A percentile compares a stretch with the other conserved stretches of the same genome.
These are phyloP conservation scores for Pseudolaguvia tuberculata DNA, from an alignment of 2,113 vertebrate genomes.

Conservation along the genomic window DNA sequence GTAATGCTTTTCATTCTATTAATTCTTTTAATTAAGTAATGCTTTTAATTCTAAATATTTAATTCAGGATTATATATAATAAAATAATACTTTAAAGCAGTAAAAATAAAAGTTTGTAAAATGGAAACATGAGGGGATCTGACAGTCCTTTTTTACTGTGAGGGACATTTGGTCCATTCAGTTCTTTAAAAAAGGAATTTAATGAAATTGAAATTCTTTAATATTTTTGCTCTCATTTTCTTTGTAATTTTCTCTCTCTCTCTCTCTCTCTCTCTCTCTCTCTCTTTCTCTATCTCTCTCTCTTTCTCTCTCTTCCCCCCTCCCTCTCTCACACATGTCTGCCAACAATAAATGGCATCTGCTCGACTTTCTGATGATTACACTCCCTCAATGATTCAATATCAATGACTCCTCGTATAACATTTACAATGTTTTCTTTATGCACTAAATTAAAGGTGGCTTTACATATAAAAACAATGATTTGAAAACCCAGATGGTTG, in stretches of 20 bases:
- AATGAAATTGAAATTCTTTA: too few relatives aligned
- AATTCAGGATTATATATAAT: too few relatives aligned
- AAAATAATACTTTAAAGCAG: not conserved
- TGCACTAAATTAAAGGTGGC: not conserved
- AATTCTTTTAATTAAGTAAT: too few relatives aligned
- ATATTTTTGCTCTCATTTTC: too few relatives aligned
- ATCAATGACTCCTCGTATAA: constrained; percentile 1
- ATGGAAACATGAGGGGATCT: not conserved
- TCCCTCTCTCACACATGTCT: constrained; percentile 21
- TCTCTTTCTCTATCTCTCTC: too few relatives aligned
- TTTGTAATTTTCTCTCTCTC: too few relatives aligned
- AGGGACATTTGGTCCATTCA: not conserved
- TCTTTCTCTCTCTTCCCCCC: too few relatives aligned
- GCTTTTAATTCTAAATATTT: not conserved
- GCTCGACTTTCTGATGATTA: not conserved
- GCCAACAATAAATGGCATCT: not conserved
- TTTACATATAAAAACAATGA: not conserved
- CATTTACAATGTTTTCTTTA: not conserved
- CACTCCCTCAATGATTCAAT: not conserved
- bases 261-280: too few relatives aligned
- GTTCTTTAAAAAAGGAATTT: too few relatives aligned
- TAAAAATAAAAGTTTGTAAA: not conserved
- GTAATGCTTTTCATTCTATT: too few relatives aligned
- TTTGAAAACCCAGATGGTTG: not conserved
- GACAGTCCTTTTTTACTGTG: not conserved